Base-by-base conservation (phyloP, 2,888 invertebrate genomes). In the Athalia rosae region DNA sequence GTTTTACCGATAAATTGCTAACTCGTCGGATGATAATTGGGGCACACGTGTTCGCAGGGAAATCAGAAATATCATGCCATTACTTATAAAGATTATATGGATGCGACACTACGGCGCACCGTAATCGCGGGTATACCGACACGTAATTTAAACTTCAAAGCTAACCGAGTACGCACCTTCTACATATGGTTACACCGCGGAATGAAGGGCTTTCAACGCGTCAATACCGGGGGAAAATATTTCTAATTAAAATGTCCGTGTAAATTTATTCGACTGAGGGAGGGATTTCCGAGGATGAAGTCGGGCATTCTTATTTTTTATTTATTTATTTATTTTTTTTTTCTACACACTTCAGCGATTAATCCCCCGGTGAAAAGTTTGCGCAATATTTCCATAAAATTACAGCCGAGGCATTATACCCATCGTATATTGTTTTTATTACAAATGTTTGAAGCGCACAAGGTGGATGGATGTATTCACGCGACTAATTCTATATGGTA, bases 161-260 rank as follows among this genome's bases (percentile, higher is more conserved):
- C 45, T 76, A 63, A 63, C 58, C 9, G 28, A 28, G 67, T 58
- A 47, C 59, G 9, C 48, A 61, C 15, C 43, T 43, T 4, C 1
- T 4, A 28, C 9, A 45, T 45, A 45, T 5, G 47, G n/a, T 45
- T 6, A 8, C 13, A 6, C 43, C 47, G 15, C 15, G 15, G 28
- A 28, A 28, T 28, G 28, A 28, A 28, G 28, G 15, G 9, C 13
- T 64, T 67, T 41, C 7, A 53, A 53, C 11, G 50, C 11, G 28
- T 66, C 15, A n/a, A 28, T 50, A 6, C 45, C 3, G n/a, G 48
- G 73, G 5, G 62, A 77, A 28, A 28, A 78, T 76, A 76, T 73
- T 79, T 78, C 81, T 84, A 84, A 85, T 85, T 85, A 83, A 83
- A 85, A 82, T 77, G 82, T 82, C 80, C 80, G 82, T 80, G 82